Base-by-base conservation (phyloP, 1,140 invertebrate species). In the Drosophila setifemur region DNA sequence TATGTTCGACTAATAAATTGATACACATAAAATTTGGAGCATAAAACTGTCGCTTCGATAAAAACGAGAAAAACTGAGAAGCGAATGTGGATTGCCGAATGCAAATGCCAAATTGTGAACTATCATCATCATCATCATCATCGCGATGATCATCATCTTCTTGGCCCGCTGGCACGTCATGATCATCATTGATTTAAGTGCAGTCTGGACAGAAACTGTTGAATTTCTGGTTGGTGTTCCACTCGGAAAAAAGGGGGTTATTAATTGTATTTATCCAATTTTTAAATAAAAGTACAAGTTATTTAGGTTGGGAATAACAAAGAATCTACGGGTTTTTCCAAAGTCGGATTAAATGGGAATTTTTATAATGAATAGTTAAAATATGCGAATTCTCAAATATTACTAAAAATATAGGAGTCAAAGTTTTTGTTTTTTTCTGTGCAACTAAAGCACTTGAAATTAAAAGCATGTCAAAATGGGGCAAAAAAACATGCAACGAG, bases 21-120 rank as follows among this genome's bases (percentile, higher is more conserved):
- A 85, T 74, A 86, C 79, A 86, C 74, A 85, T 85, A 86, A 85
- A 85, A 85, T 85, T 79, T 85, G 60, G 79, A 85, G 79, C 79
- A 83, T 83, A 78, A 83, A 83, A 83, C 81, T 85, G 79, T 86
- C 81, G 74, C 21, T 35, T 40, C 44, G 47, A 44, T 18, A 54
- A 60, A 67, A 39, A 47, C n/a, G n/a, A n/a, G 57, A 16, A 43
- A 39, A 50, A 23, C 2, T 37, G 14, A 7, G 33, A 37, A 37
- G 12, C 58, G 43, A 42, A 48, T 66, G 64, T 72, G 64, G 66
- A 64, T 57, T 40, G 48, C 26, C 63, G 43, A 79, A 86, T 86
- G 81, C 81, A 86, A 86, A 86, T 86, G 81, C 81, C 81, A 86
- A 86, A 86, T 71, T 64, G 81, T 72, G 81, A 85, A 86, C 72